Base-by-base conservation (phyloP, 2,797 vertebrate genomes). In the Falco concolor region DNA sequence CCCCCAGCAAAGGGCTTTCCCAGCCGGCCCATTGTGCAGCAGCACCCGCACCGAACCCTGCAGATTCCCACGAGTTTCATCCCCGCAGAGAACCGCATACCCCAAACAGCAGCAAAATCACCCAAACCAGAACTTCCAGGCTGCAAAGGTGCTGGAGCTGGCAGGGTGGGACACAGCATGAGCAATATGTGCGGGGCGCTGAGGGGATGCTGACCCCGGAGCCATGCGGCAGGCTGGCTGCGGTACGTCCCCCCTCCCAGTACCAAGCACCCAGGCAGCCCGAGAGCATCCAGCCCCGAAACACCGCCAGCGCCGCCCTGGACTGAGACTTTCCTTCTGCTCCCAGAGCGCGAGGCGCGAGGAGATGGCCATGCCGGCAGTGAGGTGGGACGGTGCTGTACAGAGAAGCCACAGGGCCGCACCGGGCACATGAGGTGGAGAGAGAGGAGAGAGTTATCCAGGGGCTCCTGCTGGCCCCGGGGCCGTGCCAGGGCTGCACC, bases 271-370 rank as follows among this genome's bases (percentile, higher is more conserved):
- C 49, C 1, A 2, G 40, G 64, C 64, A 82, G 45, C 59, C 63
- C 11, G 4, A 0, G 2, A 88, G 70, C 57, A 30, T 22, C 85
- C 72, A 69, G 73, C 65, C 65, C 84, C 34, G 0, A 20, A 60
- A 9, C 67, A 13, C 17, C 22, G 1, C 36, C 3, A 5, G 72
- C 4, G 76, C 75, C 85, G 47, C 32, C 73, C 74, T 3, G 1
- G 73, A 93, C 12, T 3, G 2, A 94, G 95, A 99, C 99, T 98
- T 99, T 97, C 99, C 99, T 99, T 99, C 97, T 99, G 98, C 95
- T 99, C 99, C 99, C 99, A 99, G 77, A 99, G 98, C 69, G 99
- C 99, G 44, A 99, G 98, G 89, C 99, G 99, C n/a, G 99, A 99
- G 10, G 99, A 99, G 97, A 99, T 98, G 47, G 99, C 99, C 99